These are phyloP conservation scores for Nesoenas mayeri DNA, from an alignment of 2,113 vertebrate genomes.

Conservation along the genomic window DNA sequence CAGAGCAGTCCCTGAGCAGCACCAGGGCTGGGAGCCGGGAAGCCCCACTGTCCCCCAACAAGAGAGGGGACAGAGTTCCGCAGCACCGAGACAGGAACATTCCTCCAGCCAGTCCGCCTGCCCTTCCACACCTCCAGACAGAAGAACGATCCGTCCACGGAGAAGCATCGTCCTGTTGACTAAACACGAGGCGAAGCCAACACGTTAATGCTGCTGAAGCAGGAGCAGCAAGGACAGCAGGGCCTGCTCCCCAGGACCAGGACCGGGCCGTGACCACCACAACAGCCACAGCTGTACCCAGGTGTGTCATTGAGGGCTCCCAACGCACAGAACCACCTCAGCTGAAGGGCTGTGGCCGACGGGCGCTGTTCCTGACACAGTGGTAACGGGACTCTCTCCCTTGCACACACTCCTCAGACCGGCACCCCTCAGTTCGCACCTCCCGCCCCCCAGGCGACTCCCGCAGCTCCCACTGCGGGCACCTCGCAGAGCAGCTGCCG, in stretches of 20 bases:
- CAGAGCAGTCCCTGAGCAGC: neutral
- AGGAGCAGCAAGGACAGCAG: neutral
- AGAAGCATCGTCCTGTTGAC: fast-evolving
- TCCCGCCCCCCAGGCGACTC: no score
- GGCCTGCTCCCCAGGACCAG: fast-evolving
- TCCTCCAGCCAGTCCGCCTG: neutral
- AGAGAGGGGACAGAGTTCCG: neutral
- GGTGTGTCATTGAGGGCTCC: neutral
- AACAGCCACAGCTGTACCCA: fast-evolving
- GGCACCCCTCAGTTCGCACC: neutral
- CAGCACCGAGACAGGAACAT: neutral
- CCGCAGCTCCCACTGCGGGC: no score
- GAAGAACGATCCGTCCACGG: neutral
- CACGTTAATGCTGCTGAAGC: neutral
- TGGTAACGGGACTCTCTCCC: fast-evolving
- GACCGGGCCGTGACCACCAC: neutral
- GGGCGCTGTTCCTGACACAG: fast-evolving
- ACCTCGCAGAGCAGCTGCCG: no score
- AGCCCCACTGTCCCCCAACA: neutral
- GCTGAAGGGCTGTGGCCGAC: neutral
- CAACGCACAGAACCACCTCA: neutral
- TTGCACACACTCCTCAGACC: neutral
- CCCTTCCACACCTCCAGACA: neutral
- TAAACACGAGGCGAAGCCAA: fast-evolving
- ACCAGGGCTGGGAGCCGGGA: neutral